phyloP scores from a whole-genome alignment of 2,888 invertebrate genomes.

The Plusia festucae region DNA sequence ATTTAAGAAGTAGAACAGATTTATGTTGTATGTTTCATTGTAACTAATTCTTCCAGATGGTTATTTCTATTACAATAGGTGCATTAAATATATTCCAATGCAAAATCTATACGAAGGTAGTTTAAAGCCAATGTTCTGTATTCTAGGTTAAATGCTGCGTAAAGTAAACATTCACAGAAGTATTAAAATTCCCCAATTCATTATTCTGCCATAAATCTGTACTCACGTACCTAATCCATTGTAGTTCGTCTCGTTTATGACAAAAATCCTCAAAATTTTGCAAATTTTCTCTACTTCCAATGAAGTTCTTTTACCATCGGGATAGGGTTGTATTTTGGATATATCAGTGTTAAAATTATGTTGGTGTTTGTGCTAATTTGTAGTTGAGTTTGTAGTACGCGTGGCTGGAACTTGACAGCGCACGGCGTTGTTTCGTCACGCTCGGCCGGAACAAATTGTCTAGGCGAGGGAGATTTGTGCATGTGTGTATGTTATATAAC shows the following conservation, averaged over 20 bases:
- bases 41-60: too few species aligned
- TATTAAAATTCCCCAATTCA: constrained; percentile 54
- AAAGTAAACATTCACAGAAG: constrained; percentile 39
- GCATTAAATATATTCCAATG: neutral
- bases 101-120: neutral
- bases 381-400: constrained; percentile 74
- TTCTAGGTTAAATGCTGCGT: constrained; percentile 1
- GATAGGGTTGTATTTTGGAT: constrained; percentile 52
- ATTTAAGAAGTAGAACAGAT: neutral
- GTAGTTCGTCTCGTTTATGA: constrained; percentile 61
- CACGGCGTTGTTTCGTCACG: constrained; percentile 81
- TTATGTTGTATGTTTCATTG: neutral
- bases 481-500: constrained; percentile 40
- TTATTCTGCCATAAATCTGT: constrained; percentile 75
- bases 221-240: constrained; percentile 72
- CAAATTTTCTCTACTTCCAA: constrained; percentile 25
- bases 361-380: constrained; percentile 65
- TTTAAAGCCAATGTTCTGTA: neutral
- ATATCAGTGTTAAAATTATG: constrained; percentile 13
- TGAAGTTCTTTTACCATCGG: constrained; percentile 17
- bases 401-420: constrained; percentile 82
- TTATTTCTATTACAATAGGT: too few species aligned
- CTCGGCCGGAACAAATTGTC: constrained; percentile 86
- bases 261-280: constrained; percentile 56
- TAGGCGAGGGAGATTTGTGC: constrained; percentile 71